Evolutionary conservation across 2,888 invertebrate genomes (phyloP).

Genomic region (Lithodes maja): DNA sequence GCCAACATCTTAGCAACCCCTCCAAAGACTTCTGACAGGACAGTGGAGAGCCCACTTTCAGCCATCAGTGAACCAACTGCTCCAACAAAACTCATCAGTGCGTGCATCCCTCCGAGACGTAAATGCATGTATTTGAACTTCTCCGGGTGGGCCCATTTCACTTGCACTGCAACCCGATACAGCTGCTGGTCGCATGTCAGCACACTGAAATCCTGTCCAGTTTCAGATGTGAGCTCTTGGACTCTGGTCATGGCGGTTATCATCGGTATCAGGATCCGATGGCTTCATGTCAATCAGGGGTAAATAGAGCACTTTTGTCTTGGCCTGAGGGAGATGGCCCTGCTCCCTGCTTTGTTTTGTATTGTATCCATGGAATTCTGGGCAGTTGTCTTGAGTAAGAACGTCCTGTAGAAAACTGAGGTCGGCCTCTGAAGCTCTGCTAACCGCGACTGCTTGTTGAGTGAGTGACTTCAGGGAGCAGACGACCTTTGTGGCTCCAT

Average conservation of each 20-base stretch:
- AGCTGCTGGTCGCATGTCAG: neutral
- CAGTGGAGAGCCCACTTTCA: neutral
- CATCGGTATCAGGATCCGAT: neutral
- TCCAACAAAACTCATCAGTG: too few relatives aligned
- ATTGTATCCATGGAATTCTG: neutral
- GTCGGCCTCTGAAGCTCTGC: neutral
- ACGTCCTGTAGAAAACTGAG: neutral
- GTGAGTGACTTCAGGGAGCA: neutral
- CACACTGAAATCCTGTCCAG: too few relatives aligned
- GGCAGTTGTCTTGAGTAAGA: neutral
- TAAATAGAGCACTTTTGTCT: neutral
- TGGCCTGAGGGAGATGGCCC: neutral
- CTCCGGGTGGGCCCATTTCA: too few relatives aligned
- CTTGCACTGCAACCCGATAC: neutral
- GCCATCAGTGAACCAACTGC: too few relatives aligned
- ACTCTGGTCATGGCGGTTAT: too few relatives aligned
- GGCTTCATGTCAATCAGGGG: neutral
- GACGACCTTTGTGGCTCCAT: neutral
- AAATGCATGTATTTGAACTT: too few relatives aligned
- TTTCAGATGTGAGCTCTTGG: too few relatives aligned
- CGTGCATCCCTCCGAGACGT: too few relatives aligned
- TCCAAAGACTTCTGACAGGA: neutral
- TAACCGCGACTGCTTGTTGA: neutral
- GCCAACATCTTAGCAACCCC: conserved; percentile 8
- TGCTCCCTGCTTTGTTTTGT: neutral